Evolutionary conservation across 1,140 invertebrate genomes (phyloP), one percentile per base, ranked within the genome.

Genomic region (Eueides isabella): DNA sequence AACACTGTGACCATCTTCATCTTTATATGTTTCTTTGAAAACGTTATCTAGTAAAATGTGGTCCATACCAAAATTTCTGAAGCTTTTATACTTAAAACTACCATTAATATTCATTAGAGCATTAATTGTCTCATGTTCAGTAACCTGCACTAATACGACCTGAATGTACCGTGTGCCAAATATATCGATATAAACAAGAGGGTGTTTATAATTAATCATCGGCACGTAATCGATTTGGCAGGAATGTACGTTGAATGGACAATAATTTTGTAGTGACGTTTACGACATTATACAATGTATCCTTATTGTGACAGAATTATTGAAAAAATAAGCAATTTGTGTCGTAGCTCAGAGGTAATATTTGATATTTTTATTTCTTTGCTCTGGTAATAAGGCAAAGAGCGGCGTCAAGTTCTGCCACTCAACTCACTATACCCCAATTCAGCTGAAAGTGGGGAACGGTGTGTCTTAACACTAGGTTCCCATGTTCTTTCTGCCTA

Each of bases 1-100:
- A 77, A 48, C 9, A 73, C 73, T 31, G 33, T 65, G 1, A 65
- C 23, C 31, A 31, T 19, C 68, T 73, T 80, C 79, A 80, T 80
- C 11, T 63, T 76, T 72, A 26, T 44, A 48, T 26, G 41, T 28
- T 48, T 14, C n/a, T 55, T 23, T 55, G 19, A 9, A 61, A 2
- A 19, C 28, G 26, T 61, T 35, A 55, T 30, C 14, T 19, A 11
- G 16, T 55, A 55, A 30, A 29, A 5, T 67, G 16, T 67, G 11
- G 7, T 16, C 9, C 1, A 11, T 55, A n/a, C 30, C 12, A 48
- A 19, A 19, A 55, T 67, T 55, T 19, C 23, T 31, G 1, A 31
- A 16, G 44, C 63, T 77, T 77, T 66, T 74, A 77, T 77, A 77
- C 35, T 33, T 23, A 30, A 62, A 29, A 44, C 38, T 65, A 26